Evolutionary conservation across 2,797 vertebrate species (phyloP).

Genomic region (Pipistrellus nathusii): DNA sequence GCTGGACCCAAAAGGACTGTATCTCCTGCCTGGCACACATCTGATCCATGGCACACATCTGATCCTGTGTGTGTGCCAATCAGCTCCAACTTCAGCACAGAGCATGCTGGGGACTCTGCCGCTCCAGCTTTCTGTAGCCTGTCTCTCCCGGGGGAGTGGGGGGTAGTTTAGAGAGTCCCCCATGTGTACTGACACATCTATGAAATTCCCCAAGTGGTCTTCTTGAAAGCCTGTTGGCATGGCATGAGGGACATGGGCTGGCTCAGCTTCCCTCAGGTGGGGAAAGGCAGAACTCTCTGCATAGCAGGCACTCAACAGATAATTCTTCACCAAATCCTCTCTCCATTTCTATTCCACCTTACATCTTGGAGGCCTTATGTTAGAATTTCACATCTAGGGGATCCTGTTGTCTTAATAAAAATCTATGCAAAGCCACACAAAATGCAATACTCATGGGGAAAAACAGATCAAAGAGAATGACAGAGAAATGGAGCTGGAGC

Average conservation of each 20-base stretch:
- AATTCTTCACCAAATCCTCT: not conserved
- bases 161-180: not conserved
- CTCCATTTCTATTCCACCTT: not conserved
- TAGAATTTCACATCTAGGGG: not conserved
- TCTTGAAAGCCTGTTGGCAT: not conserved
- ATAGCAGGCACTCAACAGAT: not conserved
- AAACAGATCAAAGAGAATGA: not conserved
- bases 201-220: not conserved
- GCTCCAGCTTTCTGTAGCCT: not conserved
- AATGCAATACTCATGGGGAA: not conserved
- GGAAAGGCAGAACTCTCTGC: not conserved
- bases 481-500: not conserved
- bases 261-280: not conserved
- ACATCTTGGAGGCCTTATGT: not conserved
- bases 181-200: not conserved
- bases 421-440: not conserved
- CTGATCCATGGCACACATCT: not conserved
- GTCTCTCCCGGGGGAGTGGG: not conserved
- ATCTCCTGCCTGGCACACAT: not conserved
- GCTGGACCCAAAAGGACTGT: not conserved
- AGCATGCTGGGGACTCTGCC: not conserved
- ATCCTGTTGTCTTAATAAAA: not conserved
- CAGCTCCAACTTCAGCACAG: not conserved
- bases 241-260: not conserved
- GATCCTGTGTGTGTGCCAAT: not conserved